Base-by-base conservation (phyloP, 2,113 vertebrate species). In the Cichladusa arquata region DNA sequence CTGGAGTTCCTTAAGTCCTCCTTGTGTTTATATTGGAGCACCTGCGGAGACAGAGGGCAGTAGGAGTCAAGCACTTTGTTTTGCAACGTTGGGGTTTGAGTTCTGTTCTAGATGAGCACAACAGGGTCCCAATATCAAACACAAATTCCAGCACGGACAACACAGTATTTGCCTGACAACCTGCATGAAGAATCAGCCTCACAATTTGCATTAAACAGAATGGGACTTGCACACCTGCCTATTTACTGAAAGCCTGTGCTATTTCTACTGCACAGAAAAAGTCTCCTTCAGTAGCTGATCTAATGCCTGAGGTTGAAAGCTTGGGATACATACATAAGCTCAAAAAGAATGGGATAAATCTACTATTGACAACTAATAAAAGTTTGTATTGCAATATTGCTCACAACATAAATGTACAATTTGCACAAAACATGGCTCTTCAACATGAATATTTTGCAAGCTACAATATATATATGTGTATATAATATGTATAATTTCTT, bases 351-450 rank as follows among this genome's bases (percentile, higher is more conserved):
- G 66, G 74, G 81, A 94, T 76, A 74, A 58, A 88, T 81, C 67
- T 91, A 84, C 88, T 92, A 69, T 54, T 42, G 54, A 94, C 82
- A 87, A 67, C 92, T 97, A 96, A 93, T 92, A 89, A 92, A 97
- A 95, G 92, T 93, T 93, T 8, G 56, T 94, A 95, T 93, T 94
- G 89, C 79, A 26, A 62, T 94, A 95, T 94, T 96, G 96, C 92
- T 96, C 95, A 97, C 95, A 82, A 97, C 95, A 93, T 81, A 92
- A 97, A 96, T 97, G 96, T 97, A 97, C 96, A 96, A 95, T 97
- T 97, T 95, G 92, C 97, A 97, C 96, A 96, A 97, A 96, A 97
- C 96, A 92, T 97, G 94, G 92, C 88, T 95, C 92, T 97, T 95
- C 95, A 96, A 97, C 95, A 80, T 96, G 94, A 97, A 96, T 95